These are phyloP conservation scores for Muntiacus muntjak DNA, from an alignment of 2,113 vertebrate species.

Conservation along the genomic window DNA sequence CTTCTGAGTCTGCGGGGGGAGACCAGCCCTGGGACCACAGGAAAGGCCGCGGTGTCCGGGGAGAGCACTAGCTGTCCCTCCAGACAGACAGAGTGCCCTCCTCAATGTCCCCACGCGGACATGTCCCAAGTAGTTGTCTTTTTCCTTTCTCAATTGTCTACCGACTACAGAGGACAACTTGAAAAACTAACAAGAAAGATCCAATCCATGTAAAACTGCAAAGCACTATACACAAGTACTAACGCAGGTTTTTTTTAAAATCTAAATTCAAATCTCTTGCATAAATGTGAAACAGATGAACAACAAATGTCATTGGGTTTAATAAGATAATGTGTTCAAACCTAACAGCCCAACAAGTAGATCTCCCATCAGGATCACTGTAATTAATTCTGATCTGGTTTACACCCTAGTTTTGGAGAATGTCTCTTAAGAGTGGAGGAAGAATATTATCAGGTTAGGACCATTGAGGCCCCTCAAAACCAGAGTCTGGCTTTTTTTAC, in stretches of 20 bases:
- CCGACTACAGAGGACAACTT: background rate
- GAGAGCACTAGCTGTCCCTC: background rate
- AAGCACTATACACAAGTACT: background rate
- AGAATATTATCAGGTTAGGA: background rate
- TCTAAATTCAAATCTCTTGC: background rate
- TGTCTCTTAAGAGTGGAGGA: background rate
- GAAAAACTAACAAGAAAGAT: background rate
- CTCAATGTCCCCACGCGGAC: background rate
- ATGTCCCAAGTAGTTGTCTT: background rate
- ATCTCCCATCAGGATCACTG: background rate
- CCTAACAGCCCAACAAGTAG: background rate
- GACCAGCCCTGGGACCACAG: background rate
- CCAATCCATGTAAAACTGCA: background rate
- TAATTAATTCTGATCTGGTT: background rate
- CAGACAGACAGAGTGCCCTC: background rate
- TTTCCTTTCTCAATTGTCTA: background rate
- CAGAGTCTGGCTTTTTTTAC: background rate
- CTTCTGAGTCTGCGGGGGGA: background rate
- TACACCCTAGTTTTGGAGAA: background rate
- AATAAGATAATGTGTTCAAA: background rate
- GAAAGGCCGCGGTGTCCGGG: background rate
- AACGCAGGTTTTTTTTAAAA: background rate
- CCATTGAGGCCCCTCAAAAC: background rate
- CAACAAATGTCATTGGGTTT: background rate
- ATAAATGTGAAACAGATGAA: background rate